Percentiles rank a stretch among this genome's conserved stretches.
Evolutionary conservation across 2,113 vertebrate species (phyloP).

Genomic region (Cochlearius cochlearius): DNA sequence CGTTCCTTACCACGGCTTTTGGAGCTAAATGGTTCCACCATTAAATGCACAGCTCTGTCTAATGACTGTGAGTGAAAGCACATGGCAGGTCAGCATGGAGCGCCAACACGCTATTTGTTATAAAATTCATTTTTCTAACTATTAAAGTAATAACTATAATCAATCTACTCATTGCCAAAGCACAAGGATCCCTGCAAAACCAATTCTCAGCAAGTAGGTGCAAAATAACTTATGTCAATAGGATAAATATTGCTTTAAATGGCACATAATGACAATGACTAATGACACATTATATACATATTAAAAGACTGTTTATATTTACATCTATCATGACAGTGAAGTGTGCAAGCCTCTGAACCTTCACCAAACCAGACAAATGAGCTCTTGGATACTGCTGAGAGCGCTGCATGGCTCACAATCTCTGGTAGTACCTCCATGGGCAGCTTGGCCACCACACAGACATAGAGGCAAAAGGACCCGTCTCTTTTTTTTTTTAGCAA

Average conservation of each 20-base stretch:
- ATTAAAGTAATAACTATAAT: conserved; percentile 66
- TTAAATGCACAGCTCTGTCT: neutral
- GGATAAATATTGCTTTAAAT: conserved; percentile 63
- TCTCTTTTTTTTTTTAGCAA: neutral
- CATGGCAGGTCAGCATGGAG: neutral
- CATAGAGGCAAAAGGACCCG: neutral
- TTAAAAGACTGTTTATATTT: neutral
- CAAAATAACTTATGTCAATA: conserved; percentile 39
- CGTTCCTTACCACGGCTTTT: neutral
- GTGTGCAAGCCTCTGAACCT: neutral
- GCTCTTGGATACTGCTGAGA: neutral
- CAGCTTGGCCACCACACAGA: neutral
- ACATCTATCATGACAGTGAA: neutral
- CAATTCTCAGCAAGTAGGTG: conserved; percentile 14
- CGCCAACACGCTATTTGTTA: conserved; percentile 12
- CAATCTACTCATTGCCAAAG: conserved; percentile 54
- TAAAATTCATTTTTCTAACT: conserved; percentile 53
- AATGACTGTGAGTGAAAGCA: neutral
- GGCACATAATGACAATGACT: conserved; percentile 45
- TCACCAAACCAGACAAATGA: neutral
- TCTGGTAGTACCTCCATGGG: neutral
- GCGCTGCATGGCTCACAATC: neutral
- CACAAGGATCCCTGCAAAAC: conserved; percentile 7
- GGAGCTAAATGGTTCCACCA: neutral
- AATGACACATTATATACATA: neutral